Percentiles rank a stretch among this genome's conserved stretches.
These are phyloP conservation scores for Tiphia femorata DNA, from an alignment of 2,888 invertebrate species.

Conservation along the genomic window DNA sequence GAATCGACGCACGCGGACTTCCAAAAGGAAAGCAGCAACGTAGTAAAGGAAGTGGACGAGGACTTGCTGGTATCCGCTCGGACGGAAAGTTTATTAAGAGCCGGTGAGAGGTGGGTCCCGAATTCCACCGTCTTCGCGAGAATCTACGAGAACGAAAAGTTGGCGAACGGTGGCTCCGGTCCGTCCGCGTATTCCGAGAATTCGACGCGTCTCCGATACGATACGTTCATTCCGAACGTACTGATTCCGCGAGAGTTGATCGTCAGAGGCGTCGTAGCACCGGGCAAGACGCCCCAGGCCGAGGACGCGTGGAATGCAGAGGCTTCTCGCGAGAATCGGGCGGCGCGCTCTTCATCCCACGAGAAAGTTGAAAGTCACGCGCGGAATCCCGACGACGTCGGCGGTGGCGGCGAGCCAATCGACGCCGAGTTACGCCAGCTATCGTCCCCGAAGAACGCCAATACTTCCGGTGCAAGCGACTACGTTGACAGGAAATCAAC, in stretches of 20 bases:
- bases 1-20: no score
- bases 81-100: no score
- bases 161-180: background rate
- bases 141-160: background rate
- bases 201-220: conserved; percentile 3
- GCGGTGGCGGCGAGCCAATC: background rate
- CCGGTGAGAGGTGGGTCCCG: no score
- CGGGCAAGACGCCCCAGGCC: background rate
- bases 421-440: background rate
- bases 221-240: background rate
- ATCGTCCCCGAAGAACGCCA: background rate
- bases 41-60: no score
- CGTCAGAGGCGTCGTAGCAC: background rate
- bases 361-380: background rate
- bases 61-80: no score
- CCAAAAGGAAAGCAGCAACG: no score
- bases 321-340: background rate
- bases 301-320: background rate
- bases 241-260: background rate
- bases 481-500: no score
- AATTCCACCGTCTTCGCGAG: no score
- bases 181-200: background rate
- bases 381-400: background rate
- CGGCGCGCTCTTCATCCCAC: background rate
- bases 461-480: background rate